Conservation (phyloP, 2,888 invertebrate species). For the Selenia dentaria region DNA sequence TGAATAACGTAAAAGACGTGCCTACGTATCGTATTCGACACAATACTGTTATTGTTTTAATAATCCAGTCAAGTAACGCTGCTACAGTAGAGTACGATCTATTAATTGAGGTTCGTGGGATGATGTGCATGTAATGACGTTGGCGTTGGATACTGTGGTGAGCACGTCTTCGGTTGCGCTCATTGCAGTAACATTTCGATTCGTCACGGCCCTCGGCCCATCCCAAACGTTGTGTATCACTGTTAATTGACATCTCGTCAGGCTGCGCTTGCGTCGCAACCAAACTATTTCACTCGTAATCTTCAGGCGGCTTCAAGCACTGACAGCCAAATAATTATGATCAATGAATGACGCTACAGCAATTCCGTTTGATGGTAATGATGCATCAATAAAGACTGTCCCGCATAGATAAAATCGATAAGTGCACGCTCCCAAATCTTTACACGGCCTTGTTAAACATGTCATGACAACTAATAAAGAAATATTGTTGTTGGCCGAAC, state of each 20-base stretch:
- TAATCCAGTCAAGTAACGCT: neutral
- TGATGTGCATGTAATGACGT: too few species aligned
- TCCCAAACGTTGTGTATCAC: constrained; percentile 46
- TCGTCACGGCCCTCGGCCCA: constrained; percentile 49
- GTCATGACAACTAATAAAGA: constrained; percentile 52
- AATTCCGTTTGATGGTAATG: constrained; percentile 67
- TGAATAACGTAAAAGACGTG: too few species aligned
- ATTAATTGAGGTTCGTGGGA: constrained; percentile 9
- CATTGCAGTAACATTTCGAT: constrained; percentile 57
- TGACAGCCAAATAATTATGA: constrained; percentile 63
- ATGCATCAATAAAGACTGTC: constrained; percentile 58
- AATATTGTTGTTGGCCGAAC: constrained; percentile 47
- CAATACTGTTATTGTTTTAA: too few species aligned
- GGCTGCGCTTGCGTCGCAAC: constrained; percentile 37
- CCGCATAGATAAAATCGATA: constrained; percentile 62
- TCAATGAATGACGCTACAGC: constrained; percentile 60
- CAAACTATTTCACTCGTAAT: constrained; percentile 20
- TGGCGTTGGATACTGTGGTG: too few species aligned
- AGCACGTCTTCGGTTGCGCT: constrained; percentile 31
- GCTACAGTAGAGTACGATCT: constrained; percentile 1
- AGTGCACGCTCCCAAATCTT: constrained; percentile 50
- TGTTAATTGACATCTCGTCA: constrained; percentile 64
- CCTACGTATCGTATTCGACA: too few species aligned
- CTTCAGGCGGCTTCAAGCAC: constrained; percentile 42
- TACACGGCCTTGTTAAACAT: constrained; percentile 51